Evolutionary conservation across 2,888 invertebrate genomes (phyloP), one percentile per base, ranked within the genome.

Genomic region (Parthenolecanium corni): DNA sequence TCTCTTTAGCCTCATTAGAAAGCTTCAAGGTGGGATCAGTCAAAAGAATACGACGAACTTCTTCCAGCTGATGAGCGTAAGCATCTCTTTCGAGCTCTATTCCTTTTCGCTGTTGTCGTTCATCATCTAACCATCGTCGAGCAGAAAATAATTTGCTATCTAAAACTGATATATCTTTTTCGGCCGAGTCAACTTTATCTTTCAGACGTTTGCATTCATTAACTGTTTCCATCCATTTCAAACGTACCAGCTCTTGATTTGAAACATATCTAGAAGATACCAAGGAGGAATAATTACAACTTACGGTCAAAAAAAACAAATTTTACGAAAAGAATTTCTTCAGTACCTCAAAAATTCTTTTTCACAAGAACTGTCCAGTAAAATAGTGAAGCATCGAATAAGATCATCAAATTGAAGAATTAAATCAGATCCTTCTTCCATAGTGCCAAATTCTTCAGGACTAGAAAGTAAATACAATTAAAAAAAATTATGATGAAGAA

Each of bases 1-100:
- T 87, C 71, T 89, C 87, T 62, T 86, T 80, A 0, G 87, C 88
- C 70, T 87, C 86, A 70, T 87, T 85, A 69, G 88, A 86, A 14
- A 89, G 73, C 69, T 84, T 82, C 40, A 80, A 64, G 47, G 56
- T 42, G 1, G 47, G 64, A 61, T 67, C 68, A 18, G 58, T 54
- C 9, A 67, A 56, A 12, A 67, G 6, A 86, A 81, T 73, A 83
- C 84, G 66, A 90, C 83, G 68, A 87, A 80, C 61, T 84, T 86
- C 75, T 89, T 90, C 51, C 80, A 80, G 14, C 46, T 36, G 47
- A 82, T 80, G 70, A 90, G 87, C 71, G 76, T 79, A 74, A 91
- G 90, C 9, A 25, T 40, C 58, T 31, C 47, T 38, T 23, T 64
- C 63, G 20, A 31, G 16, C 52, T 65, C 65, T 9, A 52, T 57